Base-by-base conservation (phyloP, 2,888 invertebrate species). In the Drosophila bunnanda region DNA sequence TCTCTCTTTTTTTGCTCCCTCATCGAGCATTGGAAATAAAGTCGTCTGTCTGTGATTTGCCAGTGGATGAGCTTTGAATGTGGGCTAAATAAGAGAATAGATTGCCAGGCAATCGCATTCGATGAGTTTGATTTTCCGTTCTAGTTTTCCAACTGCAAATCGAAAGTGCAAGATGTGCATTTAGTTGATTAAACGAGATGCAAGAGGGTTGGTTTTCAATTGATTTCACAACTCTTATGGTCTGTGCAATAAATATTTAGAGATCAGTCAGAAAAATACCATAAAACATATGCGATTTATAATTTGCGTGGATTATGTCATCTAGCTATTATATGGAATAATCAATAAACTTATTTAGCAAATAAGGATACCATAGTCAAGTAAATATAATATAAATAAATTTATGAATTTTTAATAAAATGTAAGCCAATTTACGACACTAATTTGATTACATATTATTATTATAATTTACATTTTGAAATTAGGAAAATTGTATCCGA, bases 21-120 rank as follows among this genome's bases (percentile, higher is more conserved):
- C 36, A 8, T 34, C 17, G 17, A 44, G 32, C 46, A 48, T 68
- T 68, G 28, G 69, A 39, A 67, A 67, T 67, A 55, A 67, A 55
- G 66, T 66, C 30, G 52, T 67, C 55, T 67, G 44, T 20, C 55
- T 68, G 68, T 68, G 66, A 67, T 67, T 68, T 67, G 66, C 55
- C 68, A 55, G 34, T 15, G 39, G 68, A 46, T 67, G 55, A 67
- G 69, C 66, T 68, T 28, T 28, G 68, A 67, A 67, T 68, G 69
- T 55, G 69, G 66, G 69, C 41, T 67, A 67, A 55, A 56, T 39
- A 41, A 55, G 56, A 68, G 39, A 68, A 67, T 39, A 50, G 66
- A 67, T 55, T 67, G 68, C 55, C 50, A 46, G 68, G 56, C 69
- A 68, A 55, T 68, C 54, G 46, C 46, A 55, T 15, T 48, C 69